phyloP scores from a whole-genome alignment of 2,113 vertebrate genomes.

The Toxostoma redivivum region DNA sequence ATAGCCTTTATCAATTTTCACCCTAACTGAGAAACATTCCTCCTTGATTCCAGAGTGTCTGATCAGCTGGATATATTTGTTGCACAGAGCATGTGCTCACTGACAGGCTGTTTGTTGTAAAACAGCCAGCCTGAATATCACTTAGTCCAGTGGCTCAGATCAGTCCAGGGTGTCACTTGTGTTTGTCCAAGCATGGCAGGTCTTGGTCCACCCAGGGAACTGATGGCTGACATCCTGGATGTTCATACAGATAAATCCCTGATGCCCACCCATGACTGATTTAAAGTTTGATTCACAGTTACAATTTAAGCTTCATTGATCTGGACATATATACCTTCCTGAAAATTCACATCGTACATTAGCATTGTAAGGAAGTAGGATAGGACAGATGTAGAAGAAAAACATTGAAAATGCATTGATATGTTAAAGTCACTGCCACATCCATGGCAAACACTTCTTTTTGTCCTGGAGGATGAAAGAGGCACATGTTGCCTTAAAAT shows the following conservation, averaged over 20 bases:
- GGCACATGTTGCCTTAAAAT: background rate
- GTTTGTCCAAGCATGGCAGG: background rate
- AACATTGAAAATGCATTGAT: background rate
- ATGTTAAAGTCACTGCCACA: background rate
- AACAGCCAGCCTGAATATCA: background rate
- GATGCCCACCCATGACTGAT: background rate
- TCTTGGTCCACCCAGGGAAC: background rate
- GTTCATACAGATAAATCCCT: background rate
- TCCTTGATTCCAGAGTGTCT: background rate
- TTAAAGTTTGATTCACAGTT: background rate
- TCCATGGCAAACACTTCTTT: background rate
- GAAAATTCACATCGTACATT: background rate
- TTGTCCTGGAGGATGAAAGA: background rate
- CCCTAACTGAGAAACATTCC: background rate
- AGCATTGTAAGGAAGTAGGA: background rate
- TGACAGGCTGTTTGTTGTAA: background rate
- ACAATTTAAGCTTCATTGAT: background rate
- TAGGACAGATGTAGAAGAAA: background rate
- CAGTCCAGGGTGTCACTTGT: background rate
- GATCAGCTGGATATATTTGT: background rate
- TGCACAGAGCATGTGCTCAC: accelerated
- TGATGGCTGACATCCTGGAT: background rate
- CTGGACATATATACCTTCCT: background rate
- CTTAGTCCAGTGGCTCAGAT: background rate
- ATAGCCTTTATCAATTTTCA: background rate